Percentiles rank a stretch among this genome's conserved stretches.
These are phyloP conservation scores for Panagrolaimus sp. DNA, from an alignment of 1,140 invertebrate genomes.

Conservation along the genomic window DNA sequence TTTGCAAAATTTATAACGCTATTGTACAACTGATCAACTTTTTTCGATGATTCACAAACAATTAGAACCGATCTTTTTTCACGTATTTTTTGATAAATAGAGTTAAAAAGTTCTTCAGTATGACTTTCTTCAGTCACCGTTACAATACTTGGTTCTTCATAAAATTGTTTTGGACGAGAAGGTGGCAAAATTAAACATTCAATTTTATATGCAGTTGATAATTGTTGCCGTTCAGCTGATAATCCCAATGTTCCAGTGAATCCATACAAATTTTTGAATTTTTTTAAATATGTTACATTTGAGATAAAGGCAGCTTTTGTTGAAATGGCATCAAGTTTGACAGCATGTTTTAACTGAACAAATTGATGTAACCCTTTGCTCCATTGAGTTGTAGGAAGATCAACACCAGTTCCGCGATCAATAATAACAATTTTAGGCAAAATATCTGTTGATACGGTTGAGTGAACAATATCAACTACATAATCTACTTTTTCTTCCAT, in stretches of 20 bases:
- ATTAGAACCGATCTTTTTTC: background rate
- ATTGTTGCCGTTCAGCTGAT: background rate
- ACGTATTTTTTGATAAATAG: background rate
- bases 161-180: background rate
- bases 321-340: conserved; percentile 55
- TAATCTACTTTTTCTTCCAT: background rate
- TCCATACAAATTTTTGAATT: conserved; percentile 59
- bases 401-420: conserved; percentile 60
- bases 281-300: conserved; percentile 60
- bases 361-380: conserved; percentile 61
- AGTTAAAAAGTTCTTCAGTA: background rate
- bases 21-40: background rate
- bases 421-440: background rate
- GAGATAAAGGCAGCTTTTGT: conserved; percentile 61
- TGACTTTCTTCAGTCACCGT: background rate
- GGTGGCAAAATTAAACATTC: background rate
- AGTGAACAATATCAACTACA: background rate
- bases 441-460: background rate
- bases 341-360: conserved; percentile 61
- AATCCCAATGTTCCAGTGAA: conserved; percentile 59
- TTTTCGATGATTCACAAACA: background rate
- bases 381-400: conserved; percentile 60
- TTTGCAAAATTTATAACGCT: background rate
- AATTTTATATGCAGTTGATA: background rate
- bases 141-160: background rate